Base-by-base conservation (phyloP, 2,113 vertebrate species). In the Cheirogaleus medius region DNA sequence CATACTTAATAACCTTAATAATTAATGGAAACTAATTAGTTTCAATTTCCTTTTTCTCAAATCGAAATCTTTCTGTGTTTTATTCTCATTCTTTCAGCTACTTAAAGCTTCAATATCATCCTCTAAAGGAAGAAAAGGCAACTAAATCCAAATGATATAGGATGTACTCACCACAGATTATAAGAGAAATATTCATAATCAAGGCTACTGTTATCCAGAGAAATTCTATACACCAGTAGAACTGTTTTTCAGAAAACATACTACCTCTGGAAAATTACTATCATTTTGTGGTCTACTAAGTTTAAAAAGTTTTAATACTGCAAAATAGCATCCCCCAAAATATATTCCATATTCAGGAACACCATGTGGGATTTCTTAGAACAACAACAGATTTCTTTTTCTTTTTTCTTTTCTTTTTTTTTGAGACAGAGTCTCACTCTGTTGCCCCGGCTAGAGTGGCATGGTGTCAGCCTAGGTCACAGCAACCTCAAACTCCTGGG, bases 211-310 rank as follows among this genome's bases (percentile, higher is more conserved):
- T 4, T 77, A 91, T 87, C 56, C 69, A 73, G 18, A 95, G 64
- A 93, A 97, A 96, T 69, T 81, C 32, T 54, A 97, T 89, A 52
- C 39, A 86, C 2, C 29, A 77, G 27, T 64, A 91, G 92, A 93
- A n/a, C 11, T 73, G 21, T 47, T 80, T 64, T 64, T 66, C 63
- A 92, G 56, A 83, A 29, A 76, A 95, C 23, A 83, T 32, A 85
- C 20, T 84, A 14, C 29, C 25, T 78, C 34, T 54, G 49, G 58
- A 96, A 96, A 94, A 84, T 83, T 44, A 63, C 13, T 49, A 89
- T 42, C 21, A 77, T 21, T 71, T 68, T 93, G 71, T 74, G 25
- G 47, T 93, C 27, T 44, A 77, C 21, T 49, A 47, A 89, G 37
- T 60, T 91, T 78, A 29, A 29, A 8, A 56, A 63, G 12, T 29